A percentile compares a stretch with the other conserved stretches of the same genome.
These are phyloP conservation scores for Drosophila robusta DNA, from an alignment of 2,888 invertebrate species.

Conservation along the genomic window DNA sequence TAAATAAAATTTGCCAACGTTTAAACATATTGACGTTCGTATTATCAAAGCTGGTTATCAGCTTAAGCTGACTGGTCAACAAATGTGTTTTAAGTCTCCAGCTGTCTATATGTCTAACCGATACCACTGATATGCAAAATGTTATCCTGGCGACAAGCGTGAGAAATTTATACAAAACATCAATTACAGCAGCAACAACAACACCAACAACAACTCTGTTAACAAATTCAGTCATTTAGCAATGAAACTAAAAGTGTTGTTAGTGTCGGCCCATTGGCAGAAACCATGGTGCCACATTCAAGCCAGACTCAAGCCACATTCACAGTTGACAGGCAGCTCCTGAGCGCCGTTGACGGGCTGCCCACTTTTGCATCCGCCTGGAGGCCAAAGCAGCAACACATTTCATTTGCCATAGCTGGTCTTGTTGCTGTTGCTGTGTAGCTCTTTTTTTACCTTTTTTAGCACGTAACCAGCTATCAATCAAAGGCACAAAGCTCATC, in stretches of 20 bases:
- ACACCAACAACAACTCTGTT: slow-evolving; percentile 46
- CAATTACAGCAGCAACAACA: slow-evolving; percentile 56
- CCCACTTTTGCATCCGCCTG: slow-evolving; percentile 74
- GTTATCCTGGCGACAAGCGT: slow-evolving; percentile 65
- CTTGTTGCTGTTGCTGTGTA: slow-evolving; percentile 10
- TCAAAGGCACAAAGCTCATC: slow-evolving; percentile 68
- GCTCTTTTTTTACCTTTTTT: slow-evolving; percentile 47
- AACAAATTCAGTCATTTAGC: slow-evolving; percentile 78
- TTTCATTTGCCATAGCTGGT: slow-evolving; percentile 27
- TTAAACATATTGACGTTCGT: slow-evolving; percentile 1
- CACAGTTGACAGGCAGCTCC: slow-evolving; percentile 76
- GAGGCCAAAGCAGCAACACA: slow-evolving; percentile 40
- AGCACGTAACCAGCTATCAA: slow-evolving; percentile 78
- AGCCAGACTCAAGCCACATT: slow-evolving; percentile 24
- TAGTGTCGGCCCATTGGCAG: slow-evolving; percentile 67
- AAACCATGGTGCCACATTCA: slow-evolving; percentile 45
- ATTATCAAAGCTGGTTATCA: slow-evolving; percentile 14
- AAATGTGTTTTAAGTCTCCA: slow-evolving; percentile 15
- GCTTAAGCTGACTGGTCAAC: slow-evolving; percentile 13
- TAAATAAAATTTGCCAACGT: slow-evolving; percentile 4
- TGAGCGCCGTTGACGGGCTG: slow-evolving; percentile 51
- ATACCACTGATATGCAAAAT: slow-evolving; percentile 24
- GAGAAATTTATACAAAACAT: slow-evolving; percentile 60
- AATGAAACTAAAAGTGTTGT: slow-evolving; percentile 79
- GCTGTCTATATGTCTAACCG: slow-evolving; percentile 17